A percentile compares a stretch with the other conserved stretches of the same genome.
These are phyloP conservation scores for Catocala fraxini DNA, from an alignment of 2,888 invertebrate species.

Conservation along the genomic window DNA sequence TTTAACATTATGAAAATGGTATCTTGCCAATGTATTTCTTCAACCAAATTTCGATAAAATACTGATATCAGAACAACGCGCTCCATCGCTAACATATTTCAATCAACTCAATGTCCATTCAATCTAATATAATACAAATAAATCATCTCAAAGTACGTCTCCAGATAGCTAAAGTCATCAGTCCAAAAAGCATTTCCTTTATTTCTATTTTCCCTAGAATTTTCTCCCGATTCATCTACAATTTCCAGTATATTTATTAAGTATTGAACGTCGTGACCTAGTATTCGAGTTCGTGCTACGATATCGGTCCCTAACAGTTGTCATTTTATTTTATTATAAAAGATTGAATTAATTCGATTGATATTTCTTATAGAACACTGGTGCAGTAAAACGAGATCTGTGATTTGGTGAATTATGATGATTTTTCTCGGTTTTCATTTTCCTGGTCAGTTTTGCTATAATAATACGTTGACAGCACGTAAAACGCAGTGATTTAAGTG, in stretches of 20 bases:
- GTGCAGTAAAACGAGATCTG: constrained; percentile 27
- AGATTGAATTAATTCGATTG: constrained; percentile 47
- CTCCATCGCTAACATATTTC: too few relatives aligned
- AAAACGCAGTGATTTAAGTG: too few relatives aligned
- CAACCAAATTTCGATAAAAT: too few relatives aligned
- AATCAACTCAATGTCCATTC: too few relatives aligned
- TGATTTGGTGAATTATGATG: constrained; percentile 39
- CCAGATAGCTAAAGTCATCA: neutral
- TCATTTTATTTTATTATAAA: constrained; percentile 39
- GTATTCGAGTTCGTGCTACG: constrained; percentile 27
- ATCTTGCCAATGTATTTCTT: too few relatives aligned
- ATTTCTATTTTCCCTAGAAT: constrained; percentile 32
- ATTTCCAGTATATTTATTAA: constrained; percentile 45
- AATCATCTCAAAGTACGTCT: too few relatives aligned
- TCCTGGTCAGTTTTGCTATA: neutral
- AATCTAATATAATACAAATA: too few relatives aligned
- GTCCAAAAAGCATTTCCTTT: constrained; percentile 32
- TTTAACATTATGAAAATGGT: too few relatives aligned
- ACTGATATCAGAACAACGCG: too few relatives aligned
- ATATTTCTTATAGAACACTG: constrained; percentile 31
- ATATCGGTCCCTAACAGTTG: constrained; percentile 17
- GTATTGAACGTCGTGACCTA: constrained; percentile 43
- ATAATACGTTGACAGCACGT: too few relatives aligned
- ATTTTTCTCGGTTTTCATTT: constrained; percentile 37
- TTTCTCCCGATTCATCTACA: constrained; percentile 37